Evolutionary conservation across 2,888 invertebrate species (phyloP).

Genomic region (Diarsia brunnea): DNA sequence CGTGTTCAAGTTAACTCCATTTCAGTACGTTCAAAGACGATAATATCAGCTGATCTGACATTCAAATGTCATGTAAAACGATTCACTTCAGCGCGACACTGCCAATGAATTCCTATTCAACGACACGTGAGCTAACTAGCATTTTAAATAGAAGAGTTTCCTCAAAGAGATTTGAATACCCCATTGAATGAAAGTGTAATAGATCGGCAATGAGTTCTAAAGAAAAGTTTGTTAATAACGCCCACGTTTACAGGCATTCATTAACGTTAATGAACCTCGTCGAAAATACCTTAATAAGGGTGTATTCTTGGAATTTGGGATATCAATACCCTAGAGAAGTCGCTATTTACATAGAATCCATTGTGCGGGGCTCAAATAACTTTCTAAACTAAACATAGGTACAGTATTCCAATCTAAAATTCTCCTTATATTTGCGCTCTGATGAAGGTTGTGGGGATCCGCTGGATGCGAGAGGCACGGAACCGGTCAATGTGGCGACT

Average conservation of each 20-base stretch:
- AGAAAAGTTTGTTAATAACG: neutral
- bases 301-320: neutral
- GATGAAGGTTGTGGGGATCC: no score
- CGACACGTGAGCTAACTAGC: constrained; percentile 22
- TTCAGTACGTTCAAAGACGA: constrained; percentile 11
- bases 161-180: constrained; percentile 3
- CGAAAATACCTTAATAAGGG: neutral
- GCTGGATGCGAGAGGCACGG: no score
- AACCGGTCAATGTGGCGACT: no score
- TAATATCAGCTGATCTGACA: constrained; percentile 38
- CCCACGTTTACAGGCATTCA: neutral
- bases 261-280: neutral
- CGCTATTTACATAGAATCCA: neutral
- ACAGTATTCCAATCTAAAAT: neutral
- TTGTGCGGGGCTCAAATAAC: neutral
- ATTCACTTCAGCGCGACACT: constrained; percentile 16
- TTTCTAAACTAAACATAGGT: neutral
- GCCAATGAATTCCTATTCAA: constrained; percentile 33
- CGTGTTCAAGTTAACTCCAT: neutral
- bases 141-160: constrained; percentile 15
- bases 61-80: constrained; percentile 49
- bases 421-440: neutral
- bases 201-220: neutral
- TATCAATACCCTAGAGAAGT: neutral
- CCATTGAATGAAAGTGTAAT: neutral